Percentiles rank a stretch among this genome's conserved stretches.
Conservation (phyloP, 2,113 vertebrate genomes). For the Panthera leo region DNA sequence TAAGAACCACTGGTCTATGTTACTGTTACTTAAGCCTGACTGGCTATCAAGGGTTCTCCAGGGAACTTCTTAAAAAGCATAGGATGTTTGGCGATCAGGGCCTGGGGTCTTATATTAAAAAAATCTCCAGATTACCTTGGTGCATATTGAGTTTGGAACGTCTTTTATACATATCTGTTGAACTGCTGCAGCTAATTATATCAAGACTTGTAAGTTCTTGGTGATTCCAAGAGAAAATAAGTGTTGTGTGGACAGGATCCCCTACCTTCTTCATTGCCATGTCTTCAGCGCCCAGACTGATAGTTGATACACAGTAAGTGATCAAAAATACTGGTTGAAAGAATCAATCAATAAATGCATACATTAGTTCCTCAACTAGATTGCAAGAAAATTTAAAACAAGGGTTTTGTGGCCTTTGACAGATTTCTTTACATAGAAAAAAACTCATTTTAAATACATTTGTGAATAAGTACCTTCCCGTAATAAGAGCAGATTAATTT, state of each 20-base stretch:
- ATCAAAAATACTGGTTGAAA: background rate
- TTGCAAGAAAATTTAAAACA: background rate
- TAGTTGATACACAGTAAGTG: background rate
- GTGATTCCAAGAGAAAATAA: background rate
- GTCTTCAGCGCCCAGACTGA: background rate
- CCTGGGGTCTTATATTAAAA: background rate
- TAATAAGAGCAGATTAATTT: constrained; percentile 17
- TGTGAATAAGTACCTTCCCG: background rate
- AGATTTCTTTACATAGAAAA: background rate
- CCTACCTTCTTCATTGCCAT: background rate
- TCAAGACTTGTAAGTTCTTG: background rate
- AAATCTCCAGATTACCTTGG: background rate
- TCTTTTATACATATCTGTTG: background rate
- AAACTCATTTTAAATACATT: background rate
- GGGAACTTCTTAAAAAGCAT: background rate
- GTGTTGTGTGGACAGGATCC: background rate
- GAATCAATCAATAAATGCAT: background rate
- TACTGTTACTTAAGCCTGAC: background rate
- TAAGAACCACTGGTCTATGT: background rate
- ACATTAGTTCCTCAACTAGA: background rate
- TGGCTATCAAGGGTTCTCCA: background rate
- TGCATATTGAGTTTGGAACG: background rate
- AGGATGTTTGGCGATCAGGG: background rate
- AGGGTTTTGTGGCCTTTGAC: background rate
- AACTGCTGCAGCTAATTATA: background rate